These are phyloP conservation scores for Danaus melanippus DNA, from an alignment of 1,140 invertebrate genomes.

Conservation along the genomic window DNA sequence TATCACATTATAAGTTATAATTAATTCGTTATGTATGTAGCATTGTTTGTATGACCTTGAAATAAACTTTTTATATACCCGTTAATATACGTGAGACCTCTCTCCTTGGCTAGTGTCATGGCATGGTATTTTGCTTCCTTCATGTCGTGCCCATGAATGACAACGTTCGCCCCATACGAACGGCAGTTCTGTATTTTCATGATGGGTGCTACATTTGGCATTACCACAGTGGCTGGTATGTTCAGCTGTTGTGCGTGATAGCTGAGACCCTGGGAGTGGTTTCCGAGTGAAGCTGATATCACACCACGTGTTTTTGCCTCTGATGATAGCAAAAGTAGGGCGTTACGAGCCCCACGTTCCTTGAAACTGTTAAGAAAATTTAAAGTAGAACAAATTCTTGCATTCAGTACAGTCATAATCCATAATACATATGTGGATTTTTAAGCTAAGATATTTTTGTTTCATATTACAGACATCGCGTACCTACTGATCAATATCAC, in stretches of 20 bases:
- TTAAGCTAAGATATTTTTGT: too few relatives aligned
- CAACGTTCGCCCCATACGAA: constrained; percentile 87
- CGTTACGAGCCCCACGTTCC: constrained; percentile 92
- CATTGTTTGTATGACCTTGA: neutral
- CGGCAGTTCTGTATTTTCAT: constrained; percentile 94
- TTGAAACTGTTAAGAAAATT: constrained; percentile 80
- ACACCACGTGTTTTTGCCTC: constrained; percentile 85
- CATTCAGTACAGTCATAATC: too few relatives aligned
- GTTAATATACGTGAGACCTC: constrained; percentile 86
- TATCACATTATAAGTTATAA: too few relatives aligned
- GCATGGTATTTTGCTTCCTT: constrained; percentile 87
- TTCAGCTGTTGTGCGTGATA: constrained; percentile 88
- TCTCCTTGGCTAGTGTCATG: constrained; percentile 80
- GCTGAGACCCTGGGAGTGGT: constrained; percentile 89
- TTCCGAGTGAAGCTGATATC: constrained; percentile 93
- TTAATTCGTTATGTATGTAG: neutral
- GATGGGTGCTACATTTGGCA: constrained; percentile 92
- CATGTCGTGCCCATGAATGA: constrained; percentile 89
- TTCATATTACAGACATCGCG: too few relatives aligned
- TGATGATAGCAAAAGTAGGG: constrained; percentile 81
- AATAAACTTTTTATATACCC: constrained; percentile 72
- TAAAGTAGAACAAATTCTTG: too few relatives aligned
- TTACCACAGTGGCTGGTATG: constrained; percentile 92
- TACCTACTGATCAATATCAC: too few relatives aligned
- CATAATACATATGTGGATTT: too few relatives aligned